Conservation (phyloP, 2,113 vertebrate species). For the Gnathonemus echidnorhynchus region DNA sequence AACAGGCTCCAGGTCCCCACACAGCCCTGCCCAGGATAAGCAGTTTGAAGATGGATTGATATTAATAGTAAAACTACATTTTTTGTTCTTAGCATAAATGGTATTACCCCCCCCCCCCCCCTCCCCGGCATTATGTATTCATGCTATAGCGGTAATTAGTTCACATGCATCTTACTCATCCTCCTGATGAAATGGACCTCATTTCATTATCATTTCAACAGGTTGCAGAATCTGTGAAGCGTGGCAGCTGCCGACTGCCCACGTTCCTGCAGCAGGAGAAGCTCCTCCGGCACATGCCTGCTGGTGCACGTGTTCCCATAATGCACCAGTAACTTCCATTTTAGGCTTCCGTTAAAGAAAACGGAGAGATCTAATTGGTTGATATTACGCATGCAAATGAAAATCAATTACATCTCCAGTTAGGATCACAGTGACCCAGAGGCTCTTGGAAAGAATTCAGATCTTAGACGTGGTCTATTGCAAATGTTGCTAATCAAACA, state of each 20-base stretch:
- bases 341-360: neutral
- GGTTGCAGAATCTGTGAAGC: neutral
- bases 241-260: neutral
- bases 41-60: neutral
- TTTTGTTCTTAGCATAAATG: neutral
- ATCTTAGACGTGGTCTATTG: neutral
- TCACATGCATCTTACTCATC: neutral
- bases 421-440: neutral
- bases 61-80: neutral
- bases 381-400: neutral
- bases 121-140: neutral
- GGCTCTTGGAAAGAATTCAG: neutral
- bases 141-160: neutral
- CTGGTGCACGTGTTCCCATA: neutral
- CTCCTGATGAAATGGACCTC: neutral
- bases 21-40: neutral
- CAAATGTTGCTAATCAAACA: neutral
- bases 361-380: neutral
- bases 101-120: neutral
- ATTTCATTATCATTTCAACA: slow-evolving; percentile 3
- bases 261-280: neutral
- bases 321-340: neutral
- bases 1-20: neutral
- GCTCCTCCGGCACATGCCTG: neutral
- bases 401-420: neutral